phyloP scores from a whole-genome alignment of 2,888 invertebrate species.

The Dynastes grantii region DNA sequence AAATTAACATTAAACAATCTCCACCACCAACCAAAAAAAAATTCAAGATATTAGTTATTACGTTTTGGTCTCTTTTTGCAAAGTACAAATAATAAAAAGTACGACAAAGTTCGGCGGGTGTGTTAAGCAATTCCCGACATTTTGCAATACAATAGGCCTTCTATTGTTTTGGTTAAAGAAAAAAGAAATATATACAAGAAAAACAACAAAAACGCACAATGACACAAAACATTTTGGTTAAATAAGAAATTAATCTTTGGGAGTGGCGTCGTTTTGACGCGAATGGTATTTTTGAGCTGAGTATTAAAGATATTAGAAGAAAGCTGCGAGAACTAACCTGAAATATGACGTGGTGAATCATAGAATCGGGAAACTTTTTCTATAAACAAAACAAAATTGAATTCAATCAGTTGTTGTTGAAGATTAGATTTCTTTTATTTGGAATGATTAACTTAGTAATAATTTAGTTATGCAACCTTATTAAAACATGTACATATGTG shows the following conservation, averaged over 20 bases:
- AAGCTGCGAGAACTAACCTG: constrained; percentile 51
- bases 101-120: not conserved
- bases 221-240: too few relatives aligned
- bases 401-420: constrained; percentile 10
- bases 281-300: not conserved
- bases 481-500: too few relatives aligned
- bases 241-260: too few relatives aligned
- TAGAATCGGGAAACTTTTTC: constrained; percentile 54
- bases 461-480: too few relatives aligned
- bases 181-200: not conserved
- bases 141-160: not conserved
- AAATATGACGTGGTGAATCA: constrained; percentile 54
- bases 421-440: not conserved
- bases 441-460: not conserved
- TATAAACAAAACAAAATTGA: constrained; percentile 52
- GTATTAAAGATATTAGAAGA: constrained; percentile 38
- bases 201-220: not conserved
- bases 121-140: too few relatives aligned
- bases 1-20: constrained; percentile 24
- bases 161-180: not conserved
- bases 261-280: not conserved
- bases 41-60: constrained; percentile 17
- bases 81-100: constrained; percentile 15
- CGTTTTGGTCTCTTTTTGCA: constrained; percentile 19
- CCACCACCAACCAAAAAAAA: not conserved